A percentile compares a stretch with the other conserved stretches of the same genome.
Evolutionary conservation across 23 tunicate species (phyloP).

Genomic region (Aplidium turbinatum): DNA sequence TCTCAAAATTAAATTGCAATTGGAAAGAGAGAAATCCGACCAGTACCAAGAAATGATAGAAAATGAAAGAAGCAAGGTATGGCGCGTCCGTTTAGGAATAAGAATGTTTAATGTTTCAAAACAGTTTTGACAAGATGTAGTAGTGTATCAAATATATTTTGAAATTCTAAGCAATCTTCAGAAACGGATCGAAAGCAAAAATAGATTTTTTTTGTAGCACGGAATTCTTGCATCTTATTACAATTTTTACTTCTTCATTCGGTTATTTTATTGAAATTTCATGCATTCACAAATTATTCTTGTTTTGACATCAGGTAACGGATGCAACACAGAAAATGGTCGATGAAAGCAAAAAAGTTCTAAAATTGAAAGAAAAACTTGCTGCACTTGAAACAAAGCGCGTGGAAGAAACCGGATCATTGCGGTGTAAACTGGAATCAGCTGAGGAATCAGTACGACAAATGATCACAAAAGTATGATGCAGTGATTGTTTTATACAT

Average conservation of each 20-base stretch:
- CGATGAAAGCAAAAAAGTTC: constrained; percentile 69
- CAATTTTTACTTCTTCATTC: too few relatives aligned
- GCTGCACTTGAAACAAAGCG: constrained; percentile 35
- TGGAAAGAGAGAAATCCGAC: constrained; percentile 49
- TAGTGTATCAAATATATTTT: too few relatives aligned
- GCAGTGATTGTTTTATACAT: too few relatives aligned
- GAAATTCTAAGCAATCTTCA: too few relatives aligned
- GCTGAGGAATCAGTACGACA: constrained; percentile 17
- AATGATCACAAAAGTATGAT: constrained; percentile 40
- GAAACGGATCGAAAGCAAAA: too few relatives aligned
- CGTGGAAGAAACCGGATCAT: constrained; percentile 35
- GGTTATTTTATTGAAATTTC: too few relatives aligned
- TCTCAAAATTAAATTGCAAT: constrained; percentile 43
- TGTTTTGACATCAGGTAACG: constrained; percentile 63
- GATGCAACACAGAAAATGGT: constrained; percentile 65
- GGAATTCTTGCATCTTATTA: too few relatives aligned
- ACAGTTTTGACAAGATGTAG: too few relatives aligned
- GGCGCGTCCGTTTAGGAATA: too few relatives aligned
- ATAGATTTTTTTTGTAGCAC: too few relatives aligned
- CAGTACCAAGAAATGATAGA: constrained; percentile 57
- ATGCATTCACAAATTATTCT: too few relatives aligned
- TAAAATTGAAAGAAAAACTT: constrained; percentile 71
- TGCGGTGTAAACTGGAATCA: constrained; percentile 39
- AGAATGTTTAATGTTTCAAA: too few relatives aligned
- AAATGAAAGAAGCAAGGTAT: constrained; percentile 58